These are phyloP conservation scores for Platypus cylindrus DNA, from an alignment of 2,888 invertebrate species.

Conservation along the genomic window DNA sequence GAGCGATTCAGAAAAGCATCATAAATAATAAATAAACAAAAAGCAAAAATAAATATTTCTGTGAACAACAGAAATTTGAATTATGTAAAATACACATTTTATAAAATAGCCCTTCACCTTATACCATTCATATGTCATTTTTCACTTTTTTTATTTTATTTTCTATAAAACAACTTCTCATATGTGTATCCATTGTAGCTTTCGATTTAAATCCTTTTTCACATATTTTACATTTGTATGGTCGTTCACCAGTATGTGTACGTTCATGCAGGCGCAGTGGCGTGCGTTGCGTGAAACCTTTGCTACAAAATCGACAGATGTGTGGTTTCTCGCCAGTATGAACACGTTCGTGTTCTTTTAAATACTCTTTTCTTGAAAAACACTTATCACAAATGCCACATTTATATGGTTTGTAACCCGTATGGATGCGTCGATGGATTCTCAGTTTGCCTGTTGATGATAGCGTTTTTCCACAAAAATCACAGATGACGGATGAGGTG, in stretches of 20 bases:
- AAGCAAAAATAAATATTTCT: no score
- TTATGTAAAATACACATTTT: no score
- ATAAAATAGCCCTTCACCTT: constrained; percentile 11
- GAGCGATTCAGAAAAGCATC: no score
- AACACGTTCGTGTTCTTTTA: constrained; percentile 31
- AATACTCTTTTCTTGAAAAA: constrained; percentile 28
- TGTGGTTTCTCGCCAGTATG: constrained; percentile 36
- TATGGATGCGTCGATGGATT: constrained; percentile 23
- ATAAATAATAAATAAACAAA: no score
- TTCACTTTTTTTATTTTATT: no score
- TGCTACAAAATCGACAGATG: constrained; percentile 30
- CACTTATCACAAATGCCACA: constrained; percentile 27
- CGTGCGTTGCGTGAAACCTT: constrained; percentile 38
- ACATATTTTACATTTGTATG: constrained; percentile 3
- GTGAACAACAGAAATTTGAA: no score
- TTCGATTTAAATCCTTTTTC: constrained; percentile 9
- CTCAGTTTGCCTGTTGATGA: constrained; percentile 38
- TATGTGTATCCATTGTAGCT: constrained; percentile 18
- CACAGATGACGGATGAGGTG: constrained; percentile 14
- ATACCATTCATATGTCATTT: constrained; percentile 12
- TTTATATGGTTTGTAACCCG: constrained; percentile 29
- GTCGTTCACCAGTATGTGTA: constrained; percentile 45
- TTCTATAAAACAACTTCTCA: constrained; percentile 36
- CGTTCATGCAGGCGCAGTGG: constrained; percentile 46
- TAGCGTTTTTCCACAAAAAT: constrained; percentile 34